phyloP scores from a whole-genome alignment of 2,797 vertebrate species.

The Sorex maritimensis region DNA sequence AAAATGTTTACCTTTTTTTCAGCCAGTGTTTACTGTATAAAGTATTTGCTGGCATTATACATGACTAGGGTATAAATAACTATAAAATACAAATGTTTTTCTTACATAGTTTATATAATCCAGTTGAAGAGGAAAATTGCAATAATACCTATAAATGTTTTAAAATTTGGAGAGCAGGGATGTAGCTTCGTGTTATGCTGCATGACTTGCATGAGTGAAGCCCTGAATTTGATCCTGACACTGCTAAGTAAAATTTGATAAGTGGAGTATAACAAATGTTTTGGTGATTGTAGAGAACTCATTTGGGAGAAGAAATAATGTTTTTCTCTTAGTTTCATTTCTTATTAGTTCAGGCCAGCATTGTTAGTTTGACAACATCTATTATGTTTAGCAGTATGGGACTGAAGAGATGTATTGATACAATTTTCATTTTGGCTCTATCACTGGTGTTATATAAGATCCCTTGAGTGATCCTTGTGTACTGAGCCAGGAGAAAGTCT shows the following conservation, averaged over 20 bases:
- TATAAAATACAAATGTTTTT: constrained; percentile 64
- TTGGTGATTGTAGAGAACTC: constrained; percentile 54
- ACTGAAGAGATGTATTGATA: constrained; percentile 65
- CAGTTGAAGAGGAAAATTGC: constrained; percentile 22
- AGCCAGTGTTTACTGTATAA: constrained; percentile 27
- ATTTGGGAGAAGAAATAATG: constrained; percentile 35
- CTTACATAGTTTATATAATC: constrained; percentile 54
- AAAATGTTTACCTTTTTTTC: constrained; percentile 40
- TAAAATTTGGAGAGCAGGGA: background rate
- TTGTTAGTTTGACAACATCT: constrained; percentile 32
- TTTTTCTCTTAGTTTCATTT: constrained; percentile 67
- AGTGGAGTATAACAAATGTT: constrained; percentile 43
- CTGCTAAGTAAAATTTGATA: background rate
- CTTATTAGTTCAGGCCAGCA: constrained; percentile 14
- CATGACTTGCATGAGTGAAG: too few relatives aligned
- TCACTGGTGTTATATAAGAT: too few relatives aligned
- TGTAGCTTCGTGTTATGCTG: too few relatives aligned
- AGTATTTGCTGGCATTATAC: constrained; percentile 46
- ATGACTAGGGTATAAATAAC: constrained; percentile 53
- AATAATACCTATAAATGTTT: background rate
- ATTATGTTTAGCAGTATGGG: constrained; percentile 43
- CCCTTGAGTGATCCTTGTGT: background rate
- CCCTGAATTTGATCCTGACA: too few relatives aligned
- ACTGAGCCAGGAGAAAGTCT: background rate
- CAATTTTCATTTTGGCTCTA: background rate